phyloP scores from a whole-genome alignment of 2,113 vertebrate genomes.

The Ptilonorhynchus violaceus region DNA sequence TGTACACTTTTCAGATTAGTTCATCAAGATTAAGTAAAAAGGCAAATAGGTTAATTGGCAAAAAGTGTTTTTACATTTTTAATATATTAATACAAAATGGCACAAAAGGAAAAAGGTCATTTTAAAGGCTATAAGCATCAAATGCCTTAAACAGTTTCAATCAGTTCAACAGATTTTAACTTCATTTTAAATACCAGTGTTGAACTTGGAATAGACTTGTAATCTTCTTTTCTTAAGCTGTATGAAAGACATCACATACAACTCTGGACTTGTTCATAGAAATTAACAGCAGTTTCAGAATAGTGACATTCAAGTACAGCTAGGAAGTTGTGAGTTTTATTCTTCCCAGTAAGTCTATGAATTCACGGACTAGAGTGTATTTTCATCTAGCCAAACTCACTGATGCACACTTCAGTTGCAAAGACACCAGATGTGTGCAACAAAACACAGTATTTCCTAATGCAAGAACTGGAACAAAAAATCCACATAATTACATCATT shows the following conservation, averaged over 20 bases:
- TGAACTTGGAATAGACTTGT: not conserved
- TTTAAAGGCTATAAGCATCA: conserved; percentile 24
- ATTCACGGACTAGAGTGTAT: conserved; percentile 7
- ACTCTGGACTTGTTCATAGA: not conserved
- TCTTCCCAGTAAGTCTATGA: not conserved
- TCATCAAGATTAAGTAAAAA: conserved; percentile 60
- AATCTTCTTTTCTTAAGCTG: not conserved
- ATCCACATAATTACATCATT: not conserved
- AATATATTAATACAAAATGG: conserved; percentile 60
- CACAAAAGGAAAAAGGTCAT: conserved; percentile 30
- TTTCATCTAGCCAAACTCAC: not conserved
- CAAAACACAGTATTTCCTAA: not conserved
- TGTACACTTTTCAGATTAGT: conserved; percentile 62
- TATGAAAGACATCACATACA: not conserved
- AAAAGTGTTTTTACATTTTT: conserved; percentile 43
- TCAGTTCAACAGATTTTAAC: not conserved
- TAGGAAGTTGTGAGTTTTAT: not conserved
- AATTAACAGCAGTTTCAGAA: not conserved
- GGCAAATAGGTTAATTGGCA: conserved; percentile 56
- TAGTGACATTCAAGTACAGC: conserved; percentile 18
- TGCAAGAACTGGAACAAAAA: not conserved
- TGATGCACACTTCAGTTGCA: not conserved
- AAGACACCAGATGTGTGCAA: not conserved
- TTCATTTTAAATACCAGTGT: not conserved
- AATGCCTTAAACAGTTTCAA: not conserved